phyloP scores from a whole-genome alignment of 2,113 vertebrate species.

The Chroicocephalus ridibundus region DNA sequence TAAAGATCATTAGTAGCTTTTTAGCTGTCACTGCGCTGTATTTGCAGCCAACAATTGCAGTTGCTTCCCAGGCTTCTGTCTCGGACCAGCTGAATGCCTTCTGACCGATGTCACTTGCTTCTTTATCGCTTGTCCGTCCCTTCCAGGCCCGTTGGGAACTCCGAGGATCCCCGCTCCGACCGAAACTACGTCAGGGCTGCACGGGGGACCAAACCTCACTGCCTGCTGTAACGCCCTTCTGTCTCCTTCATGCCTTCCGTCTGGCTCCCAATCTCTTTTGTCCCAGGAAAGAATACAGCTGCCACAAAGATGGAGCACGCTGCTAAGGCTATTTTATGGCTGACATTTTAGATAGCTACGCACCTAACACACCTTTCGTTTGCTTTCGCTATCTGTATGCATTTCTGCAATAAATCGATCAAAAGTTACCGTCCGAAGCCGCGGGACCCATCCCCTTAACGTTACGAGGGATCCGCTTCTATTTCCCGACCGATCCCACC shows the following conservation, averaged over 20 bases:
- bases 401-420: background rate
- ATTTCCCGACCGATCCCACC: background rate
- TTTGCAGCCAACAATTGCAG: background rate
- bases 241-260: background rate
- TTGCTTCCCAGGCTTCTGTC: background rate
- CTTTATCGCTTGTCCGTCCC: background rate
- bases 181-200: background rate
- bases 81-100: background rate
- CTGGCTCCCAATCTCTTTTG: background rate
- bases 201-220: fast-evolving
- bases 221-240: background rate
- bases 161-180: background rate
- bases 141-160: background rate
- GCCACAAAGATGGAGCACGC: background rate
- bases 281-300: background rate
- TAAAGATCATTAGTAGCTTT: background rate
- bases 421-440: background rate
- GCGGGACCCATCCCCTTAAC: background rate
- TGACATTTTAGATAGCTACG: background rate
- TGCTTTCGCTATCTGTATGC: background rate
- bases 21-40: background rate
- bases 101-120: background rate
- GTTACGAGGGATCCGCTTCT: fast-evolving
- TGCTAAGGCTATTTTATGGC: background rate
- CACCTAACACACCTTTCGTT: background rate